Base-by-base conservation (phyloP, 2,797 vertebrate genomes). In the Acanthurus leucopareius region DNA sequence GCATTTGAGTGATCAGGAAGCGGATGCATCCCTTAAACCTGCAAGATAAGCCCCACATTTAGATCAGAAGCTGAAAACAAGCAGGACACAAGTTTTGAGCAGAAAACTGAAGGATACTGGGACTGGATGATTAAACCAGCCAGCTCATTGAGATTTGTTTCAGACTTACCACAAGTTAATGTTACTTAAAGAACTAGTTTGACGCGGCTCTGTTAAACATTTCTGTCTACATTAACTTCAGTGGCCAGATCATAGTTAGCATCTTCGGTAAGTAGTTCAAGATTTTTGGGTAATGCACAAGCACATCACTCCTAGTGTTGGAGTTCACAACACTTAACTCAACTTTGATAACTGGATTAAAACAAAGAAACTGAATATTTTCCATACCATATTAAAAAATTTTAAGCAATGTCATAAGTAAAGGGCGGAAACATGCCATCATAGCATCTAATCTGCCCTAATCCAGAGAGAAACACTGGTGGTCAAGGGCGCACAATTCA, bases 41-140 rank as follows among this genome's bases (percentile, higher is more conserved):
- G 79, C 69, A 53, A 86, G 76, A 85, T 61, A 86, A 69, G 73
- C 82, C 85, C 87, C 75, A 80, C 82, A 77, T 52, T 82, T 49
- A 85, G 40, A 78, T 62, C 69, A 85, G 73, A 69, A 80, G 86
- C 83, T 75, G 69, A 40, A 85, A 73, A 83, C 15, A 10, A 79
- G 61, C 83, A 73, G 69, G 63, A 73, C 14, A 35, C 52, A n/a
- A 47, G 48, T 7, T 54, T 52, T 8, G 22, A 79, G 75, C 48
- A 75, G 57, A 70, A 59, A 70, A 65, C 32, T 25, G 25, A 66
- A 77, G 73, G 22, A 4, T 19, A 25, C 1, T 17, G 49, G 14
- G 38, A 57, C 6, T 4, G 49, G 25, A 17, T 52, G 25, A 47
- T 45, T 22, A 49, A 69, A 68, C 45, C 53, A 28, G 22, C 45